A percentile compares a stretch with the other conserved stretches of the same genome.
Evolutionary conservation across 2,797 vertebrate species (phyloP).

Genomic region (Choloepus didactylus): DNA sequence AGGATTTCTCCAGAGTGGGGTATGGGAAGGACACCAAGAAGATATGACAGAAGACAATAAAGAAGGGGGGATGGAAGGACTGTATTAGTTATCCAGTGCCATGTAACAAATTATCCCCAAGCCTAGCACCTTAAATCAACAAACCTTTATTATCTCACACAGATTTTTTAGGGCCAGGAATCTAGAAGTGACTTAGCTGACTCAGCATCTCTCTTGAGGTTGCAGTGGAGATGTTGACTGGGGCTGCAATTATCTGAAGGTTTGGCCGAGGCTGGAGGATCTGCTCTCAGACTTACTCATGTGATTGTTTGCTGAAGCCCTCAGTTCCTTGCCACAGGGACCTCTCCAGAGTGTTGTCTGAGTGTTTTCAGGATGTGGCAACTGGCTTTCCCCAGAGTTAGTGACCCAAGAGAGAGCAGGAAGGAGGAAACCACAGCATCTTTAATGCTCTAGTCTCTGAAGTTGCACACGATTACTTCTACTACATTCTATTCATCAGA

Average conservation of each 20-base stretch:
- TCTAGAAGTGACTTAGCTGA: neutral
- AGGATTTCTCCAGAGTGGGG: conserved; percentile 24
- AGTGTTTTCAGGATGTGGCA: neutral
- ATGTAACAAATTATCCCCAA: neutral
- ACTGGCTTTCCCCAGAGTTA: neutral
- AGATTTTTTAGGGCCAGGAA: neutral
- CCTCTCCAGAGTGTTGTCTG: neutral
- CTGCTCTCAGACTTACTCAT: neutral
- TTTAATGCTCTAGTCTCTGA: neutral
- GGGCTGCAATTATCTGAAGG: neutral
- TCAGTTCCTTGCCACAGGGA: neutral
- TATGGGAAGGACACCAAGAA: neutral
- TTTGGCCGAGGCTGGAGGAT: neutral
- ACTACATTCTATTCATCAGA: neutral
- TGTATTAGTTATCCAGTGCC: neutral
- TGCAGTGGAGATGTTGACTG: neutral
- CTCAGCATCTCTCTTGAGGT: no score
- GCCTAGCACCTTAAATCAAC: neutral
- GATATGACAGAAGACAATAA: neutral
- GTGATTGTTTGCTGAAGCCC: neutral
- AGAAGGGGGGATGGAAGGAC: neutral
- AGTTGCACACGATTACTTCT: neutral
- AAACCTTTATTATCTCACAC: neutral
- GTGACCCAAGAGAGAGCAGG: neutral
- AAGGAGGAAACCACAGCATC: neutral